phyloP scores from a whole-genome alignment of 2,113 vertebrate genomes.

The Turnix velox region DNA sequence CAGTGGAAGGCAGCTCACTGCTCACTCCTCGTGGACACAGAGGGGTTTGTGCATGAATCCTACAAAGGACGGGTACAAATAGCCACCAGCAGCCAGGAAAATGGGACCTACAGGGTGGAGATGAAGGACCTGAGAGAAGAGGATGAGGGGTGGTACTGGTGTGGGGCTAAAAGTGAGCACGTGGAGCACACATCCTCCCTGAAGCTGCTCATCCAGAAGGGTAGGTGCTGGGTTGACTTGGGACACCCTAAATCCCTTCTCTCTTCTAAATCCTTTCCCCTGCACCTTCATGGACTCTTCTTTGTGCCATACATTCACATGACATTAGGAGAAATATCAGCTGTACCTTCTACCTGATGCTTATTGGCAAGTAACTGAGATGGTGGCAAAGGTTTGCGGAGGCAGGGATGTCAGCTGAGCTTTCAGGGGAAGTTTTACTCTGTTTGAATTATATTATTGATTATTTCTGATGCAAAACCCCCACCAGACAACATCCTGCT shows the following conservation, averaged over 20 bases:
- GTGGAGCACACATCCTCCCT: background rate
- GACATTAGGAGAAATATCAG: background rate
- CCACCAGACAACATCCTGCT: background rate
- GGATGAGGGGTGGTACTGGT: conserved; percentile 58
- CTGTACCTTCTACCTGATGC: accelerated
- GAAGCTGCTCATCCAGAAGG: background rate
- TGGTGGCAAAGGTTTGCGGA: background rate
- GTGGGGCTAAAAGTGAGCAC: background rate
- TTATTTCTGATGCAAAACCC: background rate
- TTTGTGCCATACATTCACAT: background rate
- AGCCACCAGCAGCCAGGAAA: background rate
- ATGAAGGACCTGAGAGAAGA: conserved; percentile 6
- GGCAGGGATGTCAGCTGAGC: background rate
- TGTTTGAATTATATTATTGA: background rate
- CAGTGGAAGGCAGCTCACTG: conserved; percentile 18
- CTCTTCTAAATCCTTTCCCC: background rate
- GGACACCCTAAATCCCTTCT: background rate
- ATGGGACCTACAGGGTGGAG: background rate
- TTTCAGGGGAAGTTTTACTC: background rate
- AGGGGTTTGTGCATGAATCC: background rate
- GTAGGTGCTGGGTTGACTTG: background rate
- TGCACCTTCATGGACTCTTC: background rate
- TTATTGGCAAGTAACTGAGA: background rate
- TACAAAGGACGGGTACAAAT: background rate
- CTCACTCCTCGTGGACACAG: background rate